phyloP scores from a whole-genome alignment of 2,113 vertebrate species.

The Chitala chitala region DNA sequence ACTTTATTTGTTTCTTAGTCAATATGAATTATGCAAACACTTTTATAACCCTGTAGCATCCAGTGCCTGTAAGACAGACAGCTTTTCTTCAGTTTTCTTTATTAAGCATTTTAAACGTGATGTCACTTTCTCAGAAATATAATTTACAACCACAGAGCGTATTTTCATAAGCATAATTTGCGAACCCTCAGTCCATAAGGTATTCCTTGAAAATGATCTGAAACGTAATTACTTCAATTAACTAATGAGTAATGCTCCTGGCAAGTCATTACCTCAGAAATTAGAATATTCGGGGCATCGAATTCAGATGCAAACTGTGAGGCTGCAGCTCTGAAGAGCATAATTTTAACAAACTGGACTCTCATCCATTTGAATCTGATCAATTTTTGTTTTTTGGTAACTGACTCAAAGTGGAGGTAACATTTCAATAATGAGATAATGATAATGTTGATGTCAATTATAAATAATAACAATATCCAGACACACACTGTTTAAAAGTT shows the following conservation, averaged over 20 bases:
- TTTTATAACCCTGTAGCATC: background rate
- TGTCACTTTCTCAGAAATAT: background rate
- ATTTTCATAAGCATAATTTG: background rate
- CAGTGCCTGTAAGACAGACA: background rate
- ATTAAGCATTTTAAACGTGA: background rate
- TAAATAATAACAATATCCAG: too few relatives aligned
- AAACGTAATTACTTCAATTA: constrained; percentile 16
- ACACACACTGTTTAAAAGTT: too few relatives aligned
- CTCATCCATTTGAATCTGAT: too few relatives aligned
- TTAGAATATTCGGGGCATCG: background rate
- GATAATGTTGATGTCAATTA: too few relatives aligned
- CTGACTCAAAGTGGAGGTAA: too few relatives aligned
- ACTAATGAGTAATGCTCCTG: constrained; percentile 14
- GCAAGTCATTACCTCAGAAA: background rate
- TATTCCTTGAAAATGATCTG: constrained; percentile 6
- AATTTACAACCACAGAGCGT: background rate
- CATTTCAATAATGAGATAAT: too few relatives aligned
- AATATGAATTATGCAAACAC: background rate
- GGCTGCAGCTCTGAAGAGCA: background rate
- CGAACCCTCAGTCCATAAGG: background rate
- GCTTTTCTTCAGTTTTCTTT: background rate
- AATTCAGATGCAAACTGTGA: background rate
- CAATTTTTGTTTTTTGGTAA: too few relatives aligned
- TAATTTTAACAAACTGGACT: too few relatives aligned
- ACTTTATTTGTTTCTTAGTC: background rate